Evolutionary conservation across 2,888 invertebrate species (phyloP), one percentile per base, ranked within the genome.

Genomic region (Eupithecia pulchellata): DNA sequence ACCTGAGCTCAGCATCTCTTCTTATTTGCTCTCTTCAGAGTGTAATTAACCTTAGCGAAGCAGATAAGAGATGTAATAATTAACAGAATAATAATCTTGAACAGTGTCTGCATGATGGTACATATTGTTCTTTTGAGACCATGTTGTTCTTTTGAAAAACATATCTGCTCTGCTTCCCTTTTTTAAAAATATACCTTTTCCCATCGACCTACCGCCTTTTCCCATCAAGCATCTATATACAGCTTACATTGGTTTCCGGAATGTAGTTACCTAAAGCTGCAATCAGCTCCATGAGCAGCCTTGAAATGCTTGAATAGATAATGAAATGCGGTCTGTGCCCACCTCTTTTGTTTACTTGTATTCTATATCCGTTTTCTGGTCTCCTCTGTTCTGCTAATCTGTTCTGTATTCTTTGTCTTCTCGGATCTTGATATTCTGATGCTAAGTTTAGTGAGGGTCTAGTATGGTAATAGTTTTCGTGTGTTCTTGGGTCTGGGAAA

Each of bases 331-430:
- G 70, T 76, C 74, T 76, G 58, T 73, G 78, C 78, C 78, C 78
- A 78, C 78, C 78, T 78, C 76, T 73, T 76, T 78, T 76, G 64
- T 36, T 75, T 20, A 78, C 42, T 63, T 75, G 74, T 64, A 73
- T 67, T 64, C 70, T 75, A 65, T 55, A 70, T 73, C 72, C 74
- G n/a, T 68, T 73, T 42, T 75, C 73, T 57, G 72, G 29, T 71
- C 73, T 71, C 58, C 66, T 55, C 2, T 62, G 30, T 64, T 75
- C 76, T 29, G 69, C 64, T 64, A 64, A 34, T 27, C 68, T 73
- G 62, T 68, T 67, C 64, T 72, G 72, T 70, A 73, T 29, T 57
- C 64, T 75, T n/a, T 69, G 64, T 60, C 69, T 74, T 73, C 67
- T 70, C 2, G 66, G 64, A 3, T 70, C 77, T 42, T 65, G 66